These are phyloP conservation scores for Mormoops blainvillei DNA, from an alignment of 2,113 vertebrate genomes.

Conservation along the genomic window DNA sequence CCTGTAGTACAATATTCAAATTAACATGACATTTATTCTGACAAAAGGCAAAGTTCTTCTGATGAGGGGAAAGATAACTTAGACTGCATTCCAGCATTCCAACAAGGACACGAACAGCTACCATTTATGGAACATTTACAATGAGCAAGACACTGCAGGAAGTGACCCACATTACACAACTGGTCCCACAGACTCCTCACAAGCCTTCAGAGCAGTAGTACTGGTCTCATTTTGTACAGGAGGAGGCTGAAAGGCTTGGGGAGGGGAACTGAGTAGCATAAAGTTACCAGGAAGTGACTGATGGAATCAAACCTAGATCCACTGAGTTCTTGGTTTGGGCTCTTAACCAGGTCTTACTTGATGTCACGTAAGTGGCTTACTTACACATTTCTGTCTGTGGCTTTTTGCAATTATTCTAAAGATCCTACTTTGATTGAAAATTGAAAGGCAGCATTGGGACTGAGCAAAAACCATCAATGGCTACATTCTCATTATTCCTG, in stretches of 20 bases:
- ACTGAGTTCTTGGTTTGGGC: neutral
- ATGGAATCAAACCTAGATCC: neutral
- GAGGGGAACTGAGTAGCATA: neutral
- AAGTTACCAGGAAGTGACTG: neutral
- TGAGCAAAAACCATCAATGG: neutral
- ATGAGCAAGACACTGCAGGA: neutral
- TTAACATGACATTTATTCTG: constrained; percentile 7
- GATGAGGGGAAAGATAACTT: neutral
- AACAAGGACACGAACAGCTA: neutral
- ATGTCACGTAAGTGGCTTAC: neutral
- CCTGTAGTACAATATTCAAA: neutral
- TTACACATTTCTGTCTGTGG: neutral
- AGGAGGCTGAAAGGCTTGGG: neutral
- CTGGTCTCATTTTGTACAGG: neutral
- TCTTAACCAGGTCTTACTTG: neutral
- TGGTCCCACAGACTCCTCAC: neutral
- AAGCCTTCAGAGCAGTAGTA: neutral
- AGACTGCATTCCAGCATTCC: neutral
- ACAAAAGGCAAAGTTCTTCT: neutral
- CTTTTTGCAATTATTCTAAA: neutral
- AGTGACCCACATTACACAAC: neutral
- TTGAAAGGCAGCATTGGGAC: neutral
- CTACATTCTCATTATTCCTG: neutral
- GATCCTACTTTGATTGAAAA: neutral
- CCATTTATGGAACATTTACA: neutral